Evolutionary conservation across 2,113 vertebrate genomes (phyloP).

Genomic region (Fregata magnificens): DNA sequence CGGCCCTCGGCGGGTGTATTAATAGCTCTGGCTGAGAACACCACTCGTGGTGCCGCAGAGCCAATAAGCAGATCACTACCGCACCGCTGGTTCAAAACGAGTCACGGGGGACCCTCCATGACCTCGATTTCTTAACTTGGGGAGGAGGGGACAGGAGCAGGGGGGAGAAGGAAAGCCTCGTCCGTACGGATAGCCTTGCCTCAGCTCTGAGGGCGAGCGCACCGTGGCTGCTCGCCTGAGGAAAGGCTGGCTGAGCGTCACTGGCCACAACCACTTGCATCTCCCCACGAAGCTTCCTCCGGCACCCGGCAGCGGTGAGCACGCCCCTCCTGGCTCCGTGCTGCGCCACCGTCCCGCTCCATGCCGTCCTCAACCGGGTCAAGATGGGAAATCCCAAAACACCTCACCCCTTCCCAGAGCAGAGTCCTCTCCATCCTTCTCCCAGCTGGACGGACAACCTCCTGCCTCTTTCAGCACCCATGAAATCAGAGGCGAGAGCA

Average conservation of each 20-base stretch:
- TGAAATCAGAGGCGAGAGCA: too few relatives aligned
- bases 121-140: constrained; percentile 64
- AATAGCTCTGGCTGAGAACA: constrained; percentile 13
- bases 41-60: constrained; percentile 1
- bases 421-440: neutral
- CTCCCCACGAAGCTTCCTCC: neutral
- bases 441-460: neutral
- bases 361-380: fast-evolving
- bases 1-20: constrained; percentile 28
- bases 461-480: fast-evolving
- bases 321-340: fast-evolving
- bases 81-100: neutral
- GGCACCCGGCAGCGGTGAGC: neutral
- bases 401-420: neutral
- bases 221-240: neutral
- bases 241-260: neutral
- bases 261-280: neutral
- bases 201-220: neutral
- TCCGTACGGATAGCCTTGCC: neutral
- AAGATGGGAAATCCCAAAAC: neutral
- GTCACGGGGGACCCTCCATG: constrained; percentile 50
- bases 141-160: neutral
- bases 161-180: neutral
- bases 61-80: constrained; percentile 49
- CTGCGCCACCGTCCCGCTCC: neutral